These are phyloP conservation scores for Grammomys dolichurus DNA, from an alignment of 2,113 vertebrate genomes.

Conservation along the genomic window DNA sequence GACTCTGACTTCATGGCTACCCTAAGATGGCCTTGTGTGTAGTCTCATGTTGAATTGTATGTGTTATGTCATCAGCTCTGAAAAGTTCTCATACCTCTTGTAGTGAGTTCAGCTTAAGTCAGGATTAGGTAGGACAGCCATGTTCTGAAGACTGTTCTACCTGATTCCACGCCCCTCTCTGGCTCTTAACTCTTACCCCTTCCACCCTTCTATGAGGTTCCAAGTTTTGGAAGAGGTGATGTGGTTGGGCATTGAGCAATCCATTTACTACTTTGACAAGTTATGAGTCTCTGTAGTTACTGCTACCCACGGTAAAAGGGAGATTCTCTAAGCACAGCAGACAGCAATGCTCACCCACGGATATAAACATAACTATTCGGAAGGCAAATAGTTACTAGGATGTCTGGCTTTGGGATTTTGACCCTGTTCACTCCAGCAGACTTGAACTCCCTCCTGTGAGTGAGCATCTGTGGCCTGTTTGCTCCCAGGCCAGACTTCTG, in stretches of 20 bases:
- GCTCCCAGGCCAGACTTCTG: not conserved
- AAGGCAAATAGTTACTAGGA: not conserved
- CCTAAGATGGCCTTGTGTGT: not conserved
- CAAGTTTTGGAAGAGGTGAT: not conserved
- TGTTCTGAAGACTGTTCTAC: not conserved
- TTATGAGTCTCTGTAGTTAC: not conserved
- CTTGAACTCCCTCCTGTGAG: not conserved
- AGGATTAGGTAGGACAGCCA: not conserved
- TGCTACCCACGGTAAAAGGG: not conserved
- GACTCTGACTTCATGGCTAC: not conserved
- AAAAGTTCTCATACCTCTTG: not conserved
- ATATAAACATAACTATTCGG: not conserved
- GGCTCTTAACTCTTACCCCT: not conserved
- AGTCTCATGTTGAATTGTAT: not conserved
- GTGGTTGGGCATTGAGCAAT: not conserved
- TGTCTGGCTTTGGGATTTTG: not conserved
- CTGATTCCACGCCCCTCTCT: not conserved
- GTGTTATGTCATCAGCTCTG: not conserved
- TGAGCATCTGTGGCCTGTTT: not conserved
- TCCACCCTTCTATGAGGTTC: not conserved
- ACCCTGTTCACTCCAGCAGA: not conserved
- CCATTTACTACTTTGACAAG: not conserved
- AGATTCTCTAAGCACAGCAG: not conserved
- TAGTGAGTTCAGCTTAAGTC: not conserved
- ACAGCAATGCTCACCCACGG: not conserved